Evolutionary conservation across 2,797 vertebrate species (phyloP), one percentile per base, ranked within the genome.

Genomic region (Bradypodion ventrale): DNA sequence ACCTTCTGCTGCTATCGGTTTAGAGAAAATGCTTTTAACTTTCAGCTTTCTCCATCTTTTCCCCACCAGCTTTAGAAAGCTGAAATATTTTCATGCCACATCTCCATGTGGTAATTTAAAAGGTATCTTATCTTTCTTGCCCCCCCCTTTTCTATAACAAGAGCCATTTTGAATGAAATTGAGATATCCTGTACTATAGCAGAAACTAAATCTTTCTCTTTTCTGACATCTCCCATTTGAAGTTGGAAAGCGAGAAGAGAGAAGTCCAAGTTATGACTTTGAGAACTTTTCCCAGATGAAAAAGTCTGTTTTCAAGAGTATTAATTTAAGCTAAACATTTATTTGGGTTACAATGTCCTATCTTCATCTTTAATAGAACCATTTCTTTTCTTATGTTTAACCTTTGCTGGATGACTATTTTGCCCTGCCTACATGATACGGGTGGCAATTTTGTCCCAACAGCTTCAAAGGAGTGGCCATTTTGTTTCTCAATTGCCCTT

Each of bases 241-340:
- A 92, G 82, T 42, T 70, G 6, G 29, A 69, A 46, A 40, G 70
- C 52, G 6, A 21, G 1, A 12, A 1, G 40, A 56, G 37, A 37
- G 23, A 2, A 35, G 37, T 25, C 75, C 78, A 89, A 91, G 77
- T 92, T 91, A 79, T 90, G 91, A 93, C 90, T 93, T 92, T 93
- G 89, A 90, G 86, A 94, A 93, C 74, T 90, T 82, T 81, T 59
- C 73, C 66, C n/a, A 32, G 80, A 87, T 63, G 82, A 49, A 78
- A 81, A 90, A 83, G 80, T 69, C 63, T 4, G 87, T 49, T 89
- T 89, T 79, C 59, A 80, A 80, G 77, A 49, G 79, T 84, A 92
- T 92, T 94, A 93, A 91, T 89, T 94, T 89, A 90, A 91, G 82
- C 86, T 74, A 92, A 90, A 82, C 72, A 46, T 83, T 85, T 93